phyloP scores from a whole-genome alignment of 2,888 invertebrate species.

The Asteroscopus sphinx region DNA sequence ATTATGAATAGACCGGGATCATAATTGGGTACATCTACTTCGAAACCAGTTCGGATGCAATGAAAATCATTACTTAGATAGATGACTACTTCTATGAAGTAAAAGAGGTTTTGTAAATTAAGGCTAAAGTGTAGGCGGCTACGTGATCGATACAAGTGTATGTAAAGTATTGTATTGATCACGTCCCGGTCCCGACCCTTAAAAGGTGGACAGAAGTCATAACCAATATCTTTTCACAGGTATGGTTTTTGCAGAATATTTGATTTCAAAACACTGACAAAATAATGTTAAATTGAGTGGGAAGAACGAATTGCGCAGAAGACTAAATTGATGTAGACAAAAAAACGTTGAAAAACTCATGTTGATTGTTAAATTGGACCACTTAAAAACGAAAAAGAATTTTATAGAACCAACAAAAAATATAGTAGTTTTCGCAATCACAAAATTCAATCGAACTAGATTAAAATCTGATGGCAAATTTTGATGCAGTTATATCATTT shows the following conservation, averaged over 20 bases:
- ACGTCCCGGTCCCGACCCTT: constrained; percentile 8
- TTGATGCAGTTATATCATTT: constrained; percentile 32
- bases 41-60: constrained; percentile 33
- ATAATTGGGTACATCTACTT: constrained; percentile 46
- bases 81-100: no score
- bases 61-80: constrained; percentile 40
- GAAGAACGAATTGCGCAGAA: background rate
- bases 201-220: constrained; percentile 12
- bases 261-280: background rate
- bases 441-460: constrained; percentile 10
- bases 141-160: constrained; percentile 25
- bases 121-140: constrained; percentile 20
- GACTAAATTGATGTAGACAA: background rate
- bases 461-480: constrained; percentile 24
- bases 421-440: constrained; percentile 11
- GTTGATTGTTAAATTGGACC: background rate
- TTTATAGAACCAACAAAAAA: constrained; percentile 7
- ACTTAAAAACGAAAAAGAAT: background rate
- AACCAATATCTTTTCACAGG: background rate
- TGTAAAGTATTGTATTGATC: constrained; percentile 20
- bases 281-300: constrained; percentile 3
- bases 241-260: background rate
- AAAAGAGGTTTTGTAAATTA: constrained; percentile 12
- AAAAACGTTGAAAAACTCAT: background rate
- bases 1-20: constrained; percentile 39